Percentiles rank a stretch among this genome's conserved stretches.
Conservation (phyloP, 2,113 vertebrate genomes). For the Podocnemis expansa region DNA sequence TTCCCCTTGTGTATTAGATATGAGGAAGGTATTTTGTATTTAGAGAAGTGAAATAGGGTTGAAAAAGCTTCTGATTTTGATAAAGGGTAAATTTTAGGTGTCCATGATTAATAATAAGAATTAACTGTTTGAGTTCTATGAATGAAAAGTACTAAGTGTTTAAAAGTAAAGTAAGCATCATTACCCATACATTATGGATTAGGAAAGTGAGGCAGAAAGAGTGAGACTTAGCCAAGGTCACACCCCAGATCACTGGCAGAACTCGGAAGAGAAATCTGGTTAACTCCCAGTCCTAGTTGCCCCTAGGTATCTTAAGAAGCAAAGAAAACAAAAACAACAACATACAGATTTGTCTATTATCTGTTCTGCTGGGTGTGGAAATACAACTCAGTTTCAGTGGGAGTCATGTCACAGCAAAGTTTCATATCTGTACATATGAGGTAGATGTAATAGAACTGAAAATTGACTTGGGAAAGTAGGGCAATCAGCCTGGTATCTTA, state of each 20-base stretch:
- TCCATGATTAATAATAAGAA: not conserved
- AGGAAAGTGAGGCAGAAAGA: not conserved
- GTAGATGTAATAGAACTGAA: too few species aligned
- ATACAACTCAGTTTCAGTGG: too few species aligned
- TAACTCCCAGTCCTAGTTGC: not conserved
- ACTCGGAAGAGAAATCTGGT: not conserved
- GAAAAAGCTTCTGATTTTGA: not conserved
- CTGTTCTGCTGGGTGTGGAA: not conserved
- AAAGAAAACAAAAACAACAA: not conserved
- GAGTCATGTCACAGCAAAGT: too few species aligned
- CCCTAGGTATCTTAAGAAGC: not conserved
- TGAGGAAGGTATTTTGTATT: not conserved
- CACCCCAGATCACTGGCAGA: not conserved
- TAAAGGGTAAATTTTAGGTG: not conserved
- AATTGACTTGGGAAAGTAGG: too few species aligned
- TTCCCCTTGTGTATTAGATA: not conserved
- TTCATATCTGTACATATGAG: too few species aligned
- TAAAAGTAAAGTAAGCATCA: not conserved
- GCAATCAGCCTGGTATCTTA: too few species aligned
- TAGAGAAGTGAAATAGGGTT: not conserved
- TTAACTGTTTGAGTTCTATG: too few species aligned
- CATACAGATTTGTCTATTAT: not conserved
- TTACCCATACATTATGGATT: not conserved
- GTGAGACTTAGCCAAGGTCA: not conserved
- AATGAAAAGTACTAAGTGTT: too few species aligned